These are phyloP conservation scores for Heliconius hermathena DNA, from an alignment of 1,140 invertebrate species.

Conservation along the genomic window DNA sequence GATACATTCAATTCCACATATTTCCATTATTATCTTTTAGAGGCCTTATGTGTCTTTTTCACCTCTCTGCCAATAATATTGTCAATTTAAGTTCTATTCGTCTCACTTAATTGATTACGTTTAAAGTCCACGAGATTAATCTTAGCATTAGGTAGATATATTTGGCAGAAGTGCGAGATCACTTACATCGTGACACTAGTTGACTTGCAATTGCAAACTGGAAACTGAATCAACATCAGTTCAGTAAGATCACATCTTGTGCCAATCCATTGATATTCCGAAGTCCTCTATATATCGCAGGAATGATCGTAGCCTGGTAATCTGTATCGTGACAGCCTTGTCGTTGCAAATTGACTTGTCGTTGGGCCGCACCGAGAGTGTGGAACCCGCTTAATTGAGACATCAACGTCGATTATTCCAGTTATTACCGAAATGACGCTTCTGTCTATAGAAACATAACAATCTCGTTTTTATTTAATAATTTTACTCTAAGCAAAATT, in stretches of 20 bases:
- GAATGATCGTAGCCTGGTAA: background rate
- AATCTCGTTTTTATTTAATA: background rate
- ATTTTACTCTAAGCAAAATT: background rate
- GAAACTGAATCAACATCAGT: background rate
- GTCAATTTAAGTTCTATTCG: no score
- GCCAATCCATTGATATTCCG: background rate
- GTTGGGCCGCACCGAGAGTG: background rate
- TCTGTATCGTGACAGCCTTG: conserved; percentile 6
- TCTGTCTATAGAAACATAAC: background rate
- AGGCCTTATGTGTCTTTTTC: no score
- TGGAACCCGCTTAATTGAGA: background rate
- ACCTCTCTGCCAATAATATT: no score
- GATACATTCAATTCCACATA: background rate
- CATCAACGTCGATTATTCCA: background rate
- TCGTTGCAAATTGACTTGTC: conserved; percentile 9
- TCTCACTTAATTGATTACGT: no score
- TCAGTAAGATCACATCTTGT: background rate
- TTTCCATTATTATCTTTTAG: no score
- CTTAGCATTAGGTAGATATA: background rate
- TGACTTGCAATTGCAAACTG: background rate
- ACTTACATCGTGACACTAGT: no score
- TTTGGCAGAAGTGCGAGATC: no score
- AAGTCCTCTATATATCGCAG: background rate
- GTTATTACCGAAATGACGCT: background rate
- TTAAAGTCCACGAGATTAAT: no score